phyloP scores from a whole-genome alignment of 2,113 vertebrate species.

The Daubentonia madagascariensis region DNA sequence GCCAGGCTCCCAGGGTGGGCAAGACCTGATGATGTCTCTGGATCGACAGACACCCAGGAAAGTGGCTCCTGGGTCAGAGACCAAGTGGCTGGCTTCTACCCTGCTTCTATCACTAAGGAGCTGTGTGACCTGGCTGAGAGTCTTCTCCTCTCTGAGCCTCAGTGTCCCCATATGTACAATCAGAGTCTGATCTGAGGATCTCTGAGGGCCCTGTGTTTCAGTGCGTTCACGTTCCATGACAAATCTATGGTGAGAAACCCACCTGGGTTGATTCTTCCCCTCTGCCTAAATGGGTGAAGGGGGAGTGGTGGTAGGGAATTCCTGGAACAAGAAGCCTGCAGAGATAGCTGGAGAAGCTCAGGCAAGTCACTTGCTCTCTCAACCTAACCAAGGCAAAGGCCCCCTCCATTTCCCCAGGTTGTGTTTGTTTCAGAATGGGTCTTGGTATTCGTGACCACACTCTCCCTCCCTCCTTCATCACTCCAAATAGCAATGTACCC shows the following conservation, averaged over 20 bases:
- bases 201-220: neutral
- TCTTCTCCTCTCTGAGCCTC: neutral
- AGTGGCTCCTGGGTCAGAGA: neutral
- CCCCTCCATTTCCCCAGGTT: neutral
- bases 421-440: neutral
- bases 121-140: neutral
- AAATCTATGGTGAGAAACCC: neutral
- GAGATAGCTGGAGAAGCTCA: neutral
- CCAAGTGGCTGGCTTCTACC: neutral
- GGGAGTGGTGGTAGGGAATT: neutral
- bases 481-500: neutral
- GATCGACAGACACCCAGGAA: neutral
- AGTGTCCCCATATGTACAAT: neutral
- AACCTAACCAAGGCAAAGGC: neutral
- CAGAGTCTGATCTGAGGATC: neutral
- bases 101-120: neutral
- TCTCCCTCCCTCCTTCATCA: neutral
- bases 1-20: neutral
- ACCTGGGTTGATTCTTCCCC: neutral
- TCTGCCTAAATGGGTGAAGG: neutral
- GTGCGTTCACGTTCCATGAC: neutral
- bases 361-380: neutral
- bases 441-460: neutral
- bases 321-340: neutral
- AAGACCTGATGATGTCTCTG: neutral